Percentiles rank a stretch among this genome's conserved stretches.
These are phyloP conservation scores for Vespertilio murinus DNA, from an alignment of 2,797 vertebrate genomes.

Conservation along the genomic window DNA sequence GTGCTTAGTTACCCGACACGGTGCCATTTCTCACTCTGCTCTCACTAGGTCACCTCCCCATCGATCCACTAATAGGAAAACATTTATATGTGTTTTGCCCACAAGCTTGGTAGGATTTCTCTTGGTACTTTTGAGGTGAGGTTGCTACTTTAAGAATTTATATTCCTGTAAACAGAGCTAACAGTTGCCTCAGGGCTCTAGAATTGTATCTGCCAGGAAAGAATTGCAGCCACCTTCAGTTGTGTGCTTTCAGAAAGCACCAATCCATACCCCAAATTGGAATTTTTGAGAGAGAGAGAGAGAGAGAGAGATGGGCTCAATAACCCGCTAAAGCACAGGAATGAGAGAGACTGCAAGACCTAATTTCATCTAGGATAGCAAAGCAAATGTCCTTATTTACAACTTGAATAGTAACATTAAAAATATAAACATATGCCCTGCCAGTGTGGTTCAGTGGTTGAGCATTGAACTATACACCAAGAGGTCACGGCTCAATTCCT, in stretches of 20 bases:
- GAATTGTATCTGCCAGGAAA: neutral
- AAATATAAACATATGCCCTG: neutral
- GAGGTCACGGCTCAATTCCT: too few species aligned
- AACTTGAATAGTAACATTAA: neutral
- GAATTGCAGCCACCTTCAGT: neutral
- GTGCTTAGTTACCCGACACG: neutral
- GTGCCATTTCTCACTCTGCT: neutral
- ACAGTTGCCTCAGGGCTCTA: neutral
- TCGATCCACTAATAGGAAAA: constrained; percentile 17
- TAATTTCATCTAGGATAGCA: neutral
- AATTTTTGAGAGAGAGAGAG: neutral
- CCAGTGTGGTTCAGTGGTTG: too few species aligned
- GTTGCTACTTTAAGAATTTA: constrained; percentile 35
- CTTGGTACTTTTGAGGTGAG: constrained; percentile 31
- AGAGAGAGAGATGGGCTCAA: neutral
- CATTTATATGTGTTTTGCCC: neutral
- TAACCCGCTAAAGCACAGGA: neutral
- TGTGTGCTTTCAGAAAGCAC: neutral
- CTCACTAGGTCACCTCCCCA: neutral
- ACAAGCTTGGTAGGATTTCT: constrained; percentile 14
- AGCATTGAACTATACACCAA: too few species aligned
- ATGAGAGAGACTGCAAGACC: neutral
- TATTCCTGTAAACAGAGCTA: constrained; percentile 10
- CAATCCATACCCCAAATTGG: neutral
- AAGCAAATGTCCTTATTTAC: neutral